A percentile compares a stretch with the other conserved stretches of the same genome.
Evolutionary conservation across 2,113 vertebrate genomes (phyloP).

Genomic region (Chelonoidis abingdonii): DNA sequence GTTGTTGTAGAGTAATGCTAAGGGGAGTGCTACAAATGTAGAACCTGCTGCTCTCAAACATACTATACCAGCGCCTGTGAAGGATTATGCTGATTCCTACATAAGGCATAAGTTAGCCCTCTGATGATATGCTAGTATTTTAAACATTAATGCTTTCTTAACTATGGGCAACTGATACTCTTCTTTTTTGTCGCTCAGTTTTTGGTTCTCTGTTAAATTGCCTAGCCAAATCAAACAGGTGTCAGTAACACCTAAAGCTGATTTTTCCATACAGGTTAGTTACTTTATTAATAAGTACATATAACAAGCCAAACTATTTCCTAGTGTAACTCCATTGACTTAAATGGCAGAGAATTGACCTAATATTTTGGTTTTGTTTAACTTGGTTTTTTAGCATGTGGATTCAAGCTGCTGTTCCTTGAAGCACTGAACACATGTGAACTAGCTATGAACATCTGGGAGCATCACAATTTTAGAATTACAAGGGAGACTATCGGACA

Average conservation of each 20-base stretch:
- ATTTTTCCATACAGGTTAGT: rapidly evolving
- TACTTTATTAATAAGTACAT: not conserved
- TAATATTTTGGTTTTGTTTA: not conserved
- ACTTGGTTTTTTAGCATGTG: not conserved
- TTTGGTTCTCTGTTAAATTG: not conserved
- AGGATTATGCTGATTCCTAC: not conserved
- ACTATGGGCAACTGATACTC: not conserved
- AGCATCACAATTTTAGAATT: not conserved
- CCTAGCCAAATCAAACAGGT: not conserved
- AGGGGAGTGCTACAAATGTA: not conserved
- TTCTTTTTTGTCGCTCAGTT: not conserved
- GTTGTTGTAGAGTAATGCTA: not conserved
- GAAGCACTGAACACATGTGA: not conserved
- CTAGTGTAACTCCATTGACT: not conserved
- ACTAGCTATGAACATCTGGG: not conserved
- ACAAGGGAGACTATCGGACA: not conserved
- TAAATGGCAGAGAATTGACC: not conserved
- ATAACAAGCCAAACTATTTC: not conserved
- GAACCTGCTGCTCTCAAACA: not conserved
- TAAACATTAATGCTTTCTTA: constrained; percentile 14
- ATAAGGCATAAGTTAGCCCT: not conserved
- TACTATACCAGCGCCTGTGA: not conserved
- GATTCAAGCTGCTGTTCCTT: not conserved
- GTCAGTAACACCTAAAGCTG: not conserved
- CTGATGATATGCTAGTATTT: not conserved